Percentiles rank a stretch among this genome's conserved stretches.
Conservation (phyloP, 2,113 vertebrate species). For the Dromas ardeola region DNA sequence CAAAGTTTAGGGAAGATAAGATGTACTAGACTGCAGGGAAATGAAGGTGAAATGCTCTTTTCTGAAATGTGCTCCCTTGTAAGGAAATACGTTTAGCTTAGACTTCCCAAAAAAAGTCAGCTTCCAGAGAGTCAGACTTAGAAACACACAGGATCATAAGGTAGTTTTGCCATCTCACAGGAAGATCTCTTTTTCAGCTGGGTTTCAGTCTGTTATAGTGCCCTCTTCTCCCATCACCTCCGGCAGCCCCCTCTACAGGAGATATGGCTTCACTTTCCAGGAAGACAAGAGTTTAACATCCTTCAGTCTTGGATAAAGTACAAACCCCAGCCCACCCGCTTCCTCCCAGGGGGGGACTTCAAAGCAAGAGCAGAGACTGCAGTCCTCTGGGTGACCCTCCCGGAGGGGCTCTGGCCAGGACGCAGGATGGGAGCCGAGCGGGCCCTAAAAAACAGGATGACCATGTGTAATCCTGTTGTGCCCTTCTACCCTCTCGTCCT, state of each 20-base stretch:
- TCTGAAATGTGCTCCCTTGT: not conserved
- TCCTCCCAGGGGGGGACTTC: not conserved
- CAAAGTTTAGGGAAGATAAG: not conserved
- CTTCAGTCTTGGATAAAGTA: not conserved
- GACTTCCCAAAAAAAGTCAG: not conserved
- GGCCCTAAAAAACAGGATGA: slow-evolving; percentile 31
- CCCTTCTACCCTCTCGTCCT: not conserved
- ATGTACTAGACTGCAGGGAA: not conserved
- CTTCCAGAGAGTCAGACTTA: not conserved
- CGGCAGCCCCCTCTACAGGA: not conserved
- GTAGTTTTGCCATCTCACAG: not conserved
- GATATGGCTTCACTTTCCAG: not conserved
- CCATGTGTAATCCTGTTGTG: not conserved
- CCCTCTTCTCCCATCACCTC: not conserved
- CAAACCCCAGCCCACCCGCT: not conserved
- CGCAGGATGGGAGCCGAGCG: not conserved
- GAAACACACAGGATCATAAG: not conserved
- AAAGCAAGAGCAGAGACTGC: not conserved
- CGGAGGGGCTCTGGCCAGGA: not conserved
- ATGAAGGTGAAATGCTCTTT: not conserved
- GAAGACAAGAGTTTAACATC: not conserved
- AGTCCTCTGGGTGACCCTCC: not conserved
- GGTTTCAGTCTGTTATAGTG: not conserved
- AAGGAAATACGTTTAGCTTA: not conserved
- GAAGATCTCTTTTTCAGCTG: not conserved